Base-by-base conservation (phyloP, 2,113 vertebrate genomes). In the Uropsilus gracilis region DNA sequence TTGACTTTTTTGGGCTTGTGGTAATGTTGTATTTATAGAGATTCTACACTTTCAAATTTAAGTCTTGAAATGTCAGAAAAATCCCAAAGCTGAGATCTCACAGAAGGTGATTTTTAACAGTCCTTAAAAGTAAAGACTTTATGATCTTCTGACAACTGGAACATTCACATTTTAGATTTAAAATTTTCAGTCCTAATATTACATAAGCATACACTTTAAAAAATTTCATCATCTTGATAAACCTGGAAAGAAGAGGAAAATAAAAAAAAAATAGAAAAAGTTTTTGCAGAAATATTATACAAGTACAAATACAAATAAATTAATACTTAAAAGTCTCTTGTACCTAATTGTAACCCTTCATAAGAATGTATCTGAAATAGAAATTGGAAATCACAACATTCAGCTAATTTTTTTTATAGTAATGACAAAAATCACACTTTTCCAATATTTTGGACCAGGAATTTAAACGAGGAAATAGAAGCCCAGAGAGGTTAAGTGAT, bases 91-190 rank as follows among this genome's bases (percentile, higher is more conserved):
- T 96, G 87, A 97, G 96, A 96, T 97, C 96, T 97, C 97, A 96
- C 97, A 97, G 96, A 97, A 97, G 97, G 97, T 97, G 97, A 97
- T 96, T 97, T 97, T 96, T 97, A 97, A 97, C 96, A 97, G 95
- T 96, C 97, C 95, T 96, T 96, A 96, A 95, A 96, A 97, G 94
- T 94, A 97, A 97, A 97, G 96, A 97, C 96, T 97, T 97, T 97
- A 91, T 97, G 97, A 97, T 97, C 97, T 97, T 97, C 88, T 97
- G 97, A 97, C 96, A 97, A 97, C 96, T 97, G 87, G 91, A 96
- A 95, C 53, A 90, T 96, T 96, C 91, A 86, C 87, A 97, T 97
- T 95, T 97, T 93, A 91, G 89, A 90, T 86, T 96, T 95, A 61
- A 95, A 96, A 94, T 42, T 96, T 94, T 93, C 85, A 97, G 85